A percentile compares a stretch with the other conserved stretches of the same genome.
Evolutionary conservation across 1,140 invertebrate species (phyloP).

Genomic region (Caenorhabditis remanei): DNA sequence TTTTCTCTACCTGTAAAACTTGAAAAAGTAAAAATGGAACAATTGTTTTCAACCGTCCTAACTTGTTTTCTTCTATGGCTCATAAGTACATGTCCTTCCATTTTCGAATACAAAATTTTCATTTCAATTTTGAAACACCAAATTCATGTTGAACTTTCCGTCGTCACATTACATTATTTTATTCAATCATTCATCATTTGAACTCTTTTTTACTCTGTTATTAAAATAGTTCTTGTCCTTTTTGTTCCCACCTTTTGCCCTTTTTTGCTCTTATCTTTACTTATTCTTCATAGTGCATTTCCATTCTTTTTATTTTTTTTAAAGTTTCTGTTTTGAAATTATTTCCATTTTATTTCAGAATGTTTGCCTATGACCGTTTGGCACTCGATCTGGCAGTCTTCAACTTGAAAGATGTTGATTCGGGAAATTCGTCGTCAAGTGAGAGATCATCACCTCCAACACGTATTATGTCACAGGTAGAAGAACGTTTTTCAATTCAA

Average conservation of each 20-base stretch:
- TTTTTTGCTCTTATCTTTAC: neutral
- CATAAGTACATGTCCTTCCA: neutral
- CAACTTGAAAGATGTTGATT: conserved; percentile 60
- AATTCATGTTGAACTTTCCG: neutral
- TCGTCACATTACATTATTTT: neutral
- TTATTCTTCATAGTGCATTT: conserved; percentile 1
- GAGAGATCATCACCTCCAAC: conserved; percentile 56
- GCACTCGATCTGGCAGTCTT: conserved; percentile 66
- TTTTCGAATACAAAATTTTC: neutral
- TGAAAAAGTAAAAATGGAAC: neutral
- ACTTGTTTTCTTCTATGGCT: neutral
- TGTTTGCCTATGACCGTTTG: conserved; percentile 74
- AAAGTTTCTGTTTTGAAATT: neutral
- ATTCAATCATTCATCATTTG: neutral
- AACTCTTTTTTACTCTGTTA: neutral
- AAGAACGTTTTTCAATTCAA: conserved; percentile 15
- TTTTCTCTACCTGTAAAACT: neutral
- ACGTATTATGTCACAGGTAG: conserved; percentile 16
- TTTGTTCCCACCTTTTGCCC: neutral
- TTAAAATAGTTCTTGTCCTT: neutral
- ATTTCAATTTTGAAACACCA: neutral
- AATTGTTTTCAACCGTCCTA: conserved; percentile 6
- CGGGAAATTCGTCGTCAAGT: conserved; percentile 58
- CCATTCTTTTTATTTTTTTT: neutral
- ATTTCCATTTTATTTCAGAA: conserved; percentile 50